phyloP scores from a whole-genome alignment of 2,888 invertebrate species.

The Drosophila subquinaria region DNA sequence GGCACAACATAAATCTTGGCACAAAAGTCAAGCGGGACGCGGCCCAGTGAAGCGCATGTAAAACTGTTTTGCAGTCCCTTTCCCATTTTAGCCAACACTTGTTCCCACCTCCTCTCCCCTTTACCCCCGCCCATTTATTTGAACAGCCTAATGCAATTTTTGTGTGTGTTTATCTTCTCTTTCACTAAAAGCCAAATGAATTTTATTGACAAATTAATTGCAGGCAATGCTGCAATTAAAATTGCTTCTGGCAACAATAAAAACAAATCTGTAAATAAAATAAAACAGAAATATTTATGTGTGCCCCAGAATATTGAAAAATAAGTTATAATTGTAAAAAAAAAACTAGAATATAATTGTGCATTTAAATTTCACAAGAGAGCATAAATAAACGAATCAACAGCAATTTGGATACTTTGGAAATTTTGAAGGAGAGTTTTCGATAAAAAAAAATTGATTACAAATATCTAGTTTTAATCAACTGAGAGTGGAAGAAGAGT shows the following conservation, averaged over 20 bases:
- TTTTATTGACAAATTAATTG: slow-evolving; percentile 85
- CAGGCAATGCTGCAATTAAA: slow-evolving; percentile 78
- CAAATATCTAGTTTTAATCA: too few relatives aligned
- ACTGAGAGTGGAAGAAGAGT: too few relatives aligned
- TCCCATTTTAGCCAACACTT: slow-evolving; percentile 9
- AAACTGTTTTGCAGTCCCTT: slow-evolving; percentile 17
- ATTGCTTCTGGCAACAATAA: slow-evolving; percentile 50
- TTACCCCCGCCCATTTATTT: not conserved
- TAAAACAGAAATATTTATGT: not conserved
- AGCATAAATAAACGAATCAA: not conserved
- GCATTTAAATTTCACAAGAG: not conserved
- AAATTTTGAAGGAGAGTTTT: not conserved
- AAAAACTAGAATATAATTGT: not conserved
- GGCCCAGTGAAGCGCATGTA: slow-evolving; percentile 48
- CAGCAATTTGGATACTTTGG: not conserved
- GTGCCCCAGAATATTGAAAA: slow-evolving; percentile 7
- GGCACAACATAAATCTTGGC: slow-evolving; percentile 79
- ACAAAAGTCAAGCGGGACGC: slow-evolving; percentile 38
- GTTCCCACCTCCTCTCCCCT: not conserved
- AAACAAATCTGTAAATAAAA: slow-evolving; percentile 2
- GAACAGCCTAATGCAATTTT: slow-evolving; percentile 56
- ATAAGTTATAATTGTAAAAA: not conserved
- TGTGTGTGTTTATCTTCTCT: slow-evolving; percentile 44
- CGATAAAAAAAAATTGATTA: too few relatives aligned
- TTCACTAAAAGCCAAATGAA: slow-evolving; percentile 81